Evolutionary conservation across 2,113 vertebrate species (phyloP).

Genomic region (Hyperopisus bebe): DNA sequence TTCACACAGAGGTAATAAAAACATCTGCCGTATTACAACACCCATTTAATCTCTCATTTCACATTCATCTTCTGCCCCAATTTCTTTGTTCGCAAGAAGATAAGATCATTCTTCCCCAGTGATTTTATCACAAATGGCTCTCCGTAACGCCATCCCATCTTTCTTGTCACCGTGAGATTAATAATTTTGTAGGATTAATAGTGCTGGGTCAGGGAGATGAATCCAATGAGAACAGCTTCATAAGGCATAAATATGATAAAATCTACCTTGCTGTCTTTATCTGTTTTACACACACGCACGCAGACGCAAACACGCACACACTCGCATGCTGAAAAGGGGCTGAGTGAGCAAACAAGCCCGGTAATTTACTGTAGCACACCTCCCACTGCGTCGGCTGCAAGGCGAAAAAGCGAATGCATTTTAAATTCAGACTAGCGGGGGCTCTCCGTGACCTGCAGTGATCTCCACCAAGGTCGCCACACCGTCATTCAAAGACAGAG

Average conservation of each 20-base stretch:
- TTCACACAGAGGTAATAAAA: conserved; percentile 12
- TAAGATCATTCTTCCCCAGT: conserved; percentile 2
- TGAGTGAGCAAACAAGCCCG: conserved; percentile 24
- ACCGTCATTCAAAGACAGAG: not conserved
- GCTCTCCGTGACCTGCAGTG: not conserved
- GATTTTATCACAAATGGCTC: conserved; percentile 13
- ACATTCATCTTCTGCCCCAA: conserved; percentile 8
- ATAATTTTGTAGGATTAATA: conserved; percentile 14
- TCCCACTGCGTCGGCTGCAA: not conserved
- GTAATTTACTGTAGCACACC: conserved; percentile 24
- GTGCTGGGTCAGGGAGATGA: not conserved
- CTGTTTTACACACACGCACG: not conserved
- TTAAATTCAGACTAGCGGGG: not conserved
- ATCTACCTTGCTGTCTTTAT: conserved; percentile 16
- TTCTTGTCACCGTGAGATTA: not conserved
- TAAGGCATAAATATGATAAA: not conserved
- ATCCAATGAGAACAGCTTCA: not conserved
- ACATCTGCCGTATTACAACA: conserved; percentile 10
- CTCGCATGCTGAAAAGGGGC: not conserved
- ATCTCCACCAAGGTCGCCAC: conserved; percentile 5
- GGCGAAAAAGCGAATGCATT: not conserved
- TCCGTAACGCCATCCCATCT: conserved; percentile 1
- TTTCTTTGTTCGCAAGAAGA: not conserved
- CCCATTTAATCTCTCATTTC: conserved; percentile 25
- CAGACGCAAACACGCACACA: not conserved